Conservation (phyloP, 2,797 vertebrate genomes). For the Chelon auratus region DNA sequence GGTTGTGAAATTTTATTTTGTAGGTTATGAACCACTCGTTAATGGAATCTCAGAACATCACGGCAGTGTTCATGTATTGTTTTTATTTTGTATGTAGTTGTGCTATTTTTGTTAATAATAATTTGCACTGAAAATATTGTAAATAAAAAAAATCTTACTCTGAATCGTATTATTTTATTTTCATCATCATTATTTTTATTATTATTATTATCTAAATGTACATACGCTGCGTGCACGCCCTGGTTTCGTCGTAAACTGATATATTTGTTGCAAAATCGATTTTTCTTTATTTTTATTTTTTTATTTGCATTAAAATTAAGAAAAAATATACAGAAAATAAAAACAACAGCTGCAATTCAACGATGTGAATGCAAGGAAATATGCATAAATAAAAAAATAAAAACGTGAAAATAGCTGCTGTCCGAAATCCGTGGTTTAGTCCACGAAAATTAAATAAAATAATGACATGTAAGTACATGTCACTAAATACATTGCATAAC, state of each 20-base stretch:
- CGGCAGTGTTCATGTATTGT: slow-evolving; percentile 56
- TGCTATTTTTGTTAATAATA: slow-evolving; percentile 86
- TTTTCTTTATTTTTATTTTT: background rate
- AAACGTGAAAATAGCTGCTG: background rate
- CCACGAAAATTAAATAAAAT: background rate
- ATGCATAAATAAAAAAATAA: background rate
- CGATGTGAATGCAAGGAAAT: background rate
- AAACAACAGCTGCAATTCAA: background rate
- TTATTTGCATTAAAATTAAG: background rate
- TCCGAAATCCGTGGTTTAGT: background rate
- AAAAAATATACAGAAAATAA: background rate
- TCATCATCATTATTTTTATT: slow-evolving; percentile 34
- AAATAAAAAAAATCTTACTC: slow-evolving; percentile 95
- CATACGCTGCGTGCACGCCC: no score
- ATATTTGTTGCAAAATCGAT: no score
- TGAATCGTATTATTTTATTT: slow-evolving; percentile 57
- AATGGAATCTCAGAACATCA: slow-evolving; percentile 68
- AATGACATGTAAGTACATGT: background rate
- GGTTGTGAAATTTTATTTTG: slow-evolving; percentile 74
- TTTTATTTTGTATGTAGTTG: slow-evolving; percentile 70
- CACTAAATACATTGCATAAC: background rate
- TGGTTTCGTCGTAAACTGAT: no score
- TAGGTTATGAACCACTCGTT: slow-evolving; percentile 78
- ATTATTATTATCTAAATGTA: background rate
- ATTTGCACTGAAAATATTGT: slow-evolving; percentile 92